Evolutionary conservation across 1,140 invertebrate genomes (phyloP).

Genomic region (Drosophila bocqueti): DNA sequence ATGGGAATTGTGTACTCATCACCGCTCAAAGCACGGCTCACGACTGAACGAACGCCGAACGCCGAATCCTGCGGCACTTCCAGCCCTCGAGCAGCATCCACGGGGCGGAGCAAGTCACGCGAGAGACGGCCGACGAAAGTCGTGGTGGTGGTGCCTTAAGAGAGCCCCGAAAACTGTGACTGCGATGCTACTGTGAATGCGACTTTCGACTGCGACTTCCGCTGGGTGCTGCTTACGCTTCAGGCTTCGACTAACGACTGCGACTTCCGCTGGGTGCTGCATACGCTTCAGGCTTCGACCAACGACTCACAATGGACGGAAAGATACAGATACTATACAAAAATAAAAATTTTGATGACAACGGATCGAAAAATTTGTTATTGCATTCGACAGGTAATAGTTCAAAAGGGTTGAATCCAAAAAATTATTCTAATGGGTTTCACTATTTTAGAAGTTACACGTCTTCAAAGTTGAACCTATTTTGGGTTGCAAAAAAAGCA

Average conservation of each 20-base stretch:
- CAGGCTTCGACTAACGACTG: slow-evolving; percentile 70
- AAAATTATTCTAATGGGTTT: too few species aligned
- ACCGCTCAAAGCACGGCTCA: slow-evolving; percentile 70
- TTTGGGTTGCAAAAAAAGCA: too few species aligned
- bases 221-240: slow-evolving; percentile 68
- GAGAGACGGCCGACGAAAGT: slow-evolving; percentile 23
- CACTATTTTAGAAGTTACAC: too few species aligned
- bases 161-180: slow-evolving; percentile 35
- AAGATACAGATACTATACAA: too few species aligned
- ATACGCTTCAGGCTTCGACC: slow-evolving; percentile 75
- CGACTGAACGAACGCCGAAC: slow-evolving; percentile 59
- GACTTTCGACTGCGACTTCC: slow-evolving; percentile 30
- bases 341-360: too few species aligned
- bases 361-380: too few species aligned
- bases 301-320: slow-evolving; percentile 40
- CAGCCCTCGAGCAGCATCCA: slow-evolving; percentile 71
- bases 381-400: too few species aligned
- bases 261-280: slow-evolving; percentile 59
- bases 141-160: slow-evolving; percentile 24
- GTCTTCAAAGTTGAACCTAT: too few species aligned
- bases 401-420: too few species aligned
- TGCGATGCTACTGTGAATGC: slow-evolving; percentile 14
- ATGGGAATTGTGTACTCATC: slow-evolving; percentile 51
- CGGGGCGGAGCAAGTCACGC: slow-evolving; percentile 75
- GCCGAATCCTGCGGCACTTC: slow-evolving; percentile 73